phyloP scores from a whole-genome alignment of 2,797 vertebrate genomes.

The Anguilla megastoma region DNA sequence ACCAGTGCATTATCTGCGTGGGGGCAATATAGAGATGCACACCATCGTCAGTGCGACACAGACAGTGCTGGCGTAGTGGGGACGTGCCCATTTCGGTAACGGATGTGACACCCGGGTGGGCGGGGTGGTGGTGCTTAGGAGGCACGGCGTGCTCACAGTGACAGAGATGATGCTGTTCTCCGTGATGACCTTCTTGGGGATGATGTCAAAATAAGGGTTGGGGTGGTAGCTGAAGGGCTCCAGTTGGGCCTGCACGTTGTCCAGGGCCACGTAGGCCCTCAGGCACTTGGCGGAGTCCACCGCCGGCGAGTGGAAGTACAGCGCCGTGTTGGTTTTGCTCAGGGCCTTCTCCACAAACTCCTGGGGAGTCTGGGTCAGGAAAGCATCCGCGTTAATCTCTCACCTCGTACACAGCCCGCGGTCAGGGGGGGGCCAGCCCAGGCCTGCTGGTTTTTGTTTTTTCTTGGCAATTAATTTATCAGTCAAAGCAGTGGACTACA shows the following conservation, averaged over 20 bases:
- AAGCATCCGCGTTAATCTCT: neutral
- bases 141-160: slow-evolving; percentile 60
- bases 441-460: no score
- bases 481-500: no score
- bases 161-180: slow-evolving; percentile 75
- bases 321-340: slow-evolving; percentile 77
- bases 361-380: neutral
- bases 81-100: neutral
- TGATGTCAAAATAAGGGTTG: slow-evolving; percentile 81
- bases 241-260: slow-evolving; percentile 75
- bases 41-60: neutral
- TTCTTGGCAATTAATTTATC: no score
- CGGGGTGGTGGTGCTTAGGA: neutral
- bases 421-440: no score
- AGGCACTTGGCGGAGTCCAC: slow-evolving; percentile 72
- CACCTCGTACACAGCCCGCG: neutral
- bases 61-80: neutral
- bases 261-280: slow-evolving; percentile 77
- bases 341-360: slow-evolving; percentile 59
- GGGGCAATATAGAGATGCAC: neutral
- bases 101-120: neutral
- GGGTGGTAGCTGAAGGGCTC: slow-evolving; percentile 82
- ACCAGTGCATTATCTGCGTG: neutral
- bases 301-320: slow-evolving; percentile 82
- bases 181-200: slow-evolving; percentile 78